A percentile compares a stretch with the other conserved stretches of the same genome.
Conservation (phyloP, 2,888 invertebrate genomes). For the Dryocosmus kuriphilus region DNA sequence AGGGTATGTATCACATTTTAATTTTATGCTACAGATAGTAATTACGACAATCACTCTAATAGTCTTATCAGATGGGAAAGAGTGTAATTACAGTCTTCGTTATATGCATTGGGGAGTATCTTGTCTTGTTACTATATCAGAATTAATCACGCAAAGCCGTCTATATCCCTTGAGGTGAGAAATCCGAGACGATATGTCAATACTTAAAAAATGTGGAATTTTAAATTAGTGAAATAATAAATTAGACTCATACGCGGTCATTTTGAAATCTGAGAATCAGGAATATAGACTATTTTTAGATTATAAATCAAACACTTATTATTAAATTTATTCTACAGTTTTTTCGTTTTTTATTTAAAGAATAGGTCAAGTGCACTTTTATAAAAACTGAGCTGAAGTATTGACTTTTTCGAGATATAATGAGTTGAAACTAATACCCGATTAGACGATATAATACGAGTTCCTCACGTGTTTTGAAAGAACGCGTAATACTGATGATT, state of each 20-base stretch:
- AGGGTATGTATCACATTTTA: conserved; percentile 49
- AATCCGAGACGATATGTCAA: background rate
- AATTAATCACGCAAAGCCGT: background rate
- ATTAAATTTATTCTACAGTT: too few relatives aligned
- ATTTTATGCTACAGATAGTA: background rate
- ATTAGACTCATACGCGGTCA: background rate
- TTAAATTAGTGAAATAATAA: background rate
- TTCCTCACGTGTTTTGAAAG: background rate
- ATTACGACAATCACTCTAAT: background rate
- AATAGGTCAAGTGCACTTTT: too few relatives aligned
- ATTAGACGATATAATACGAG: background rate
- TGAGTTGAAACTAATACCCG: background rate
- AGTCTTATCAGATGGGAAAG: conserved; percentile 3
- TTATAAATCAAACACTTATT: background rate
- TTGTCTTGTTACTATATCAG: conserved; percentile 7
- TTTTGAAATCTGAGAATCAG: background rate
- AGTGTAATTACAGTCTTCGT: background rate
- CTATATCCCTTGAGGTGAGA: background rate
- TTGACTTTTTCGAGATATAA: background rate
- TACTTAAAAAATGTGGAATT: background rate
- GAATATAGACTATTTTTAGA: background rate
- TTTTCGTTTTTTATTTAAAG: too few relatives aligned
- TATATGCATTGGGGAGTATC: background rate
- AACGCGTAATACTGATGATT: background rate
- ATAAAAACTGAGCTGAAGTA: too few relatives aligned